phyloP scores from a whole-genome alignment of 2,113 vertebrate genomes.

The Epinephelus moara region DNA sequence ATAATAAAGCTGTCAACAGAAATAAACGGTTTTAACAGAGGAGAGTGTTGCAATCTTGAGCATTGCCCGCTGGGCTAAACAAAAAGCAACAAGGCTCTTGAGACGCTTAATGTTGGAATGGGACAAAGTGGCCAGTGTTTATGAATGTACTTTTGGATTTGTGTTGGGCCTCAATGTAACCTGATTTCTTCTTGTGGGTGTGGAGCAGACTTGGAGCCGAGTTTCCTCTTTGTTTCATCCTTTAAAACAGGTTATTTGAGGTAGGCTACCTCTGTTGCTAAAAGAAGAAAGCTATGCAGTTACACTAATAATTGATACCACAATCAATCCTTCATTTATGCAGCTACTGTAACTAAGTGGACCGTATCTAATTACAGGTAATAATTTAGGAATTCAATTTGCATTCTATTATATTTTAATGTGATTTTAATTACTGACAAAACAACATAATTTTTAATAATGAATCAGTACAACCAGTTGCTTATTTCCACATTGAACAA shows the following conservation, averaged over 20 bases:
- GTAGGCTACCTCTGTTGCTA: no score
- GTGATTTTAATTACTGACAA: not conserved
- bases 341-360: not conserved
- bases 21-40: slow-evolving; percentile 58
- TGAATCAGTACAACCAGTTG: no score
- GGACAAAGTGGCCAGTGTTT: slow-evolving; percentile 30
- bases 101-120: slow-evolving; percentile 22
- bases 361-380: not conserved
- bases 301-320: not conserved
- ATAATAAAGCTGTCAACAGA: slow-evolving; percentile 76
- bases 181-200: not conserved
- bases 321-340: not conserved
- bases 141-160: not conserved
- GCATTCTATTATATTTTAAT: not conserved
- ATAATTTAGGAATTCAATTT: no score
- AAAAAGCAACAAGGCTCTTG: slow-evolving; percentile 34
- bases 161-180: slow-evolving; percentile 5
- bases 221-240: not conserved
- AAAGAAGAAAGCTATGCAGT: not conserved
- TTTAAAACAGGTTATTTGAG: not conserved
- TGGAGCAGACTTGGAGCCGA: not conserved
- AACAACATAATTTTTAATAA: not conserved
- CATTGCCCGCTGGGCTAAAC: slow-evolving; percentile 52
- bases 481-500: no score
- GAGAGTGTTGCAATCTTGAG: slow-evolving; percentile 32